These are phyloP conservation scores for Tricholauxania praeusta DNA, from an alignment of 2,888 invertebrate species.

Conservation along the genomic window DNA sequence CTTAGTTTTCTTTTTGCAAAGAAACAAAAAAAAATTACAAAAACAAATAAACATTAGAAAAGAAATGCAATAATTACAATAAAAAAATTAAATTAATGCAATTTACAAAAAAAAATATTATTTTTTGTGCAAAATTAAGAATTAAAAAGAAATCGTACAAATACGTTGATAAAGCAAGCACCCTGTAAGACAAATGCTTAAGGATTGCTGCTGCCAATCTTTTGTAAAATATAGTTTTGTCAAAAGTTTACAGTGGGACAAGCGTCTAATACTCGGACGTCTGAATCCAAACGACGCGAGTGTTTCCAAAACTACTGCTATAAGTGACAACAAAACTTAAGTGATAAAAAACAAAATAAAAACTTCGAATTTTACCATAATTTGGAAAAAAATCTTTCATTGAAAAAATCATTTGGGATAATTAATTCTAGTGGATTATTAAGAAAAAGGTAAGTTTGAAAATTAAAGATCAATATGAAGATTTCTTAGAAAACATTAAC, in stretches of 20 bases:
- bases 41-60: not conserved
- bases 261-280: not conserved
- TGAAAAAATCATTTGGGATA: not conserved
- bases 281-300: too few relatives aligned
- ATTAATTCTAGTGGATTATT: slow-evolving; percentile 24
- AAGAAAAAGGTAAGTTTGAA: slow-evolving; percentile 17
- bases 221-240: slow-evolving; percentile 2
- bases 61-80: slow-evolving; percentile 15
- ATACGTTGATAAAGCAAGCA: not conserved
- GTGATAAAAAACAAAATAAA: too few relatives aligned
- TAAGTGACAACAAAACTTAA: too few relatives aligned
- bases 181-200: slow-evolving; percentile 14
- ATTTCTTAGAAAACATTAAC: too few relatives aligned
- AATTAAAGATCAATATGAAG: too few relatives aligned
- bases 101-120: not conserved
- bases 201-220: not conserved
- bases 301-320: too few relatives aligned
- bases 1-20: slow-evolving; percentile 45
- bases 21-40: slow-evolving; percentile 4
- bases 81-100: not conserved
- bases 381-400: too few relatives aligned
- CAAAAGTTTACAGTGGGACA: slow-evolving; percentile 19
- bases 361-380: too few relatives aligned
- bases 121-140: not conserved
- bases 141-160: not conserved